Base-by-base conservation (phyloP, 2,888 invertebrate species). In the Agapostemon virescens region DNA sequence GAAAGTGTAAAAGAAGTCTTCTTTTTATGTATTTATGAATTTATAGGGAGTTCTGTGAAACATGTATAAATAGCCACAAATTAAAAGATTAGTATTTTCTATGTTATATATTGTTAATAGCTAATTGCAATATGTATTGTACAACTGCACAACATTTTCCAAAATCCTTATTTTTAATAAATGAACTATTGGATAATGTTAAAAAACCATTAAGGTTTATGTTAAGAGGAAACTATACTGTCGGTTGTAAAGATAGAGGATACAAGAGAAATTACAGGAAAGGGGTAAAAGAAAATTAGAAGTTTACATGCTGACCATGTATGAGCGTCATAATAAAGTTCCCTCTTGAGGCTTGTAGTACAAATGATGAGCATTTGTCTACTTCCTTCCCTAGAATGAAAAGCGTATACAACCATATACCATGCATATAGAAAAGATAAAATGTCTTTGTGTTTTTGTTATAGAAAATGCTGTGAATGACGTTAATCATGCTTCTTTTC, bases 341-440 rank as follows among this genome's bases (percentile, higher is more conserved):
- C 87, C 85, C 79, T 88, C 87, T 85, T 80, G 87, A 88, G 86
- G 84, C 80, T 84, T 85, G 89, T 86, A 89, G 88, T 87, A 87
- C 88, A 90, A 91, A 90, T 90, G 87, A 88, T 83, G 89, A 88
- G 79, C 85, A 88, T 88, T 87, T 87, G 87, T 88, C 89, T 92
- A 92, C 89, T 92, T 91, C 91, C 87, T 92, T 87, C 89, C 92
- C 92, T 92, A 91, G 88, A 92, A 92, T 87, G 90, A 86, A 68
- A 87, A 87, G 84, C 88, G 84, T 90, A 87, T 87, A 87, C 89
- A 85, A 88, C 83, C 71, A 76, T 69, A 79, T 82, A 82, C 79
- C 92, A 92, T 92, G 91, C 92, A 89, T 52, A 33, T 67, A 45
- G 6, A 67, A 38, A 77, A 49, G 45, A 58, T 11, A 55, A 40